phyloP scores from a whole-genome alignment of 2,888 invertebrate genomes.

The Drosophila neotestacea region DNA sequence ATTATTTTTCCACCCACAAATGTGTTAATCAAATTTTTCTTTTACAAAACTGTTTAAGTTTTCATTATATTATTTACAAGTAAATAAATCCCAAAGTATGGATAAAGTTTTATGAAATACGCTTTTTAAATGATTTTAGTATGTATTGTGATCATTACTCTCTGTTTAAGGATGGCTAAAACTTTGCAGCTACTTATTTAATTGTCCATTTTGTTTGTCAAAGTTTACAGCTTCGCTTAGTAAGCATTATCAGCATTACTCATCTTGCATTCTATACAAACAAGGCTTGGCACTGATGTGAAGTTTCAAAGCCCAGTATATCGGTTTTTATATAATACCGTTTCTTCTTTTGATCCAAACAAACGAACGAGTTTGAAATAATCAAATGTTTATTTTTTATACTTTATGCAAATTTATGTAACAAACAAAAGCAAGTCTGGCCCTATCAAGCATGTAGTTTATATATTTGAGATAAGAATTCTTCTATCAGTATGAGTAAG shows the following conservation, averaged over 20 bases:
- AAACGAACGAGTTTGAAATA: no score
- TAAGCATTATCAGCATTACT: not conserved
- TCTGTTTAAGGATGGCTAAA: not conserved
- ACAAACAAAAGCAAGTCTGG: not conserved
- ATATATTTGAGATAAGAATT: no score
- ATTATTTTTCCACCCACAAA: conserved; percentile 35
- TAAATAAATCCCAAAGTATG: conserved; percentile 50
- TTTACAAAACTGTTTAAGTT: conserved; percentile 42
- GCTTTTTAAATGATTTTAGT: conserved; percentile 5
- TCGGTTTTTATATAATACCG: no score
- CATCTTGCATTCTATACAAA: not conserved
- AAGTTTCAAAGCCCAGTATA: not conserved
- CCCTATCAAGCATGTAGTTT: not conserved
- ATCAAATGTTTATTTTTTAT: no score
- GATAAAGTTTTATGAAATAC: not conserved
- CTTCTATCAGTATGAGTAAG: not conserved
- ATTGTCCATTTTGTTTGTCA: not conserved
- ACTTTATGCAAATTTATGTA: not conserved
- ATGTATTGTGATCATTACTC: not conserved
- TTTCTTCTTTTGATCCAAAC: no score
- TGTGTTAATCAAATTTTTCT: conserved; percentile 22
- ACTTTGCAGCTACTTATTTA: not conserved
- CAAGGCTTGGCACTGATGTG: not conserved
- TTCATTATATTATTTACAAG: conserved; percentile 43
- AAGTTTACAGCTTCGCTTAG: no score